These are phyloP conservation scores for Porites divaricata DNA, from an alignment of 92 coral and sea anemone species.

Conservation along the genomic window DNA sequence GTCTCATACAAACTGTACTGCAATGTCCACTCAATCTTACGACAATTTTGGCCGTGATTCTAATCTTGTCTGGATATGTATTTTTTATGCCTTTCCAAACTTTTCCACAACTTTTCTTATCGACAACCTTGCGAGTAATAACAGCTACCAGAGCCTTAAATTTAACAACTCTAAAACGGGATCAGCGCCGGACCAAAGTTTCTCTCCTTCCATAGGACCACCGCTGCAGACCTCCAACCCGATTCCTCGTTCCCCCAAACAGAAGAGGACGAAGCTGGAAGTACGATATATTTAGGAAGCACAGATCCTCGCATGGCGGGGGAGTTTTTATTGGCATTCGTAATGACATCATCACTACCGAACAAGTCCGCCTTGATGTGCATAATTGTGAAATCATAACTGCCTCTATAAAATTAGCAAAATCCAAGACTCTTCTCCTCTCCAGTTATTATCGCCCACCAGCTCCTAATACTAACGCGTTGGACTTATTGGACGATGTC, in stretches of 20 bases:
- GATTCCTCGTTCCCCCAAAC: conserved; percentile 9
- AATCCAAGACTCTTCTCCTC: conserved; percentile 12
- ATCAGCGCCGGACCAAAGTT: background rate
- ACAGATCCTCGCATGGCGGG: background rate
- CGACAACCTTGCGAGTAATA: conserved; percentile 11
- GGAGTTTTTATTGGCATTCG: conserved; percentile 26
- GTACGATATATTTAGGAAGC: conserved; percentile 25
- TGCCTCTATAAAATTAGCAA: conserved; percentile 21
- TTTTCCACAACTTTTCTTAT: conserved; percentile 43
- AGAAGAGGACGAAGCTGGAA: conserved; percentile 31
- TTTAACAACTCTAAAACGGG: conserved; percentile 1
- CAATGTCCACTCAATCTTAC: no score
- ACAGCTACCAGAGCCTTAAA: conserved; percentile 2
- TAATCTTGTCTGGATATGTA: no score
- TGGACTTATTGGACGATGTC: conserved; percentile 21
- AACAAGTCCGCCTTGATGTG: conserved; percentile 35
- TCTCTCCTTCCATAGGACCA: conserved; percentile 5
- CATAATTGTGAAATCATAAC: conserved; percentile 41
- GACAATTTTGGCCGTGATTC: no score
- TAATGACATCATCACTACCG: conserved; percentile 26
- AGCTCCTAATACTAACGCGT: conserved; percentile 16
- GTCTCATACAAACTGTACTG: no score
- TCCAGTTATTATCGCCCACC: conserved; percentile 17
- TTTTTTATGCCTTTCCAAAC: no score
- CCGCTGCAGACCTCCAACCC: conserved; percentile 22